Evolutionary conservation across 2,113 vertebrate genomes (phyloP).

Genomic region (Gracilinanus agilis): DNA sequence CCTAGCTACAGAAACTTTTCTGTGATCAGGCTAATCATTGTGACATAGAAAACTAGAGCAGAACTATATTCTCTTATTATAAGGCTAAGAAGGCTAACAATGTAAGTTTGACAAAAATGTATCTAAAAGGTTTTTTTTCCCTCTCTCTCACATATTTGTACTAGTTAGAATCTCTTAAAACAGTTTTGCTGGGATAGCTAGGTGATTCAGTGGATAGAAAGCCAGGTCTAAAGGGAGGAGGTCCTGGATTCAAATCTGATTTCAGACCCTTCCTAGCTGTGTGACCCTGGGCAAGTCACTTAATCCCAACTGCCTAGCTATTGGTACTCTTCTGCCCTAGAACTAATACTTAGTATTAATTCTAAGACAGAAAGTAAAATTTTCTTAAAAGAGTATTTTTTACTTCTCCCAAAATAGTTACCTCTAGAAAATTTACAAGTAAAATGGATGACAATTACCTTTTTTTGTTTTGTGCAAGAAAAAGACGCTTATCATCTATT

Average conservation of each 20-base stretch:
- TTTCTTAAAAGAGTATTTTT: conserved; percentile 33
- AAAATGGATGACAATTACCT: conserved; percentile 76
- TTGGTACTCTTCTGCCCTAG: no score
- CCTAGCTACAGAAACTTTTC: conserved; percentile 16
- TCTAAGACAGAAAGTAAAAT: no score
- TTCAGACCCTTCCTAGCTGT: no score
- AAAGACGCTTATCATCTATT: conserved; percentile 80
- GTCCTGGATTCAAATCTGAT: no score
- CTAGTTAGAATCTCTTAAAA: conserved; percentile 50
- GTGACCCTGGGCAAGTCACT: no score
- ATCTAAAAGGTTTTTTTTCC: background rate
- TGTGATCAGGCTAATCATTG: conserved; percentile 20
- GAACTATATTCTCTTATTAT: conserved; percentile 34
- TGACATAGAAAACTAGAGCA: conserved; percentile 23
- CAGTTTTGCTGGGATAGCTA: background rate
- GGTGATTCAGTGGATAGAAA: no score
- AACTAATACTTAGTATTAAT: no score
- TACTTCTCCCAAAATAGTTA: conserved; percentile 47
- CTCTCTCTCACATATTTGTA: conserved; percentile 53
- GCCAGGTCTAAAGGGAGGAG: no score
- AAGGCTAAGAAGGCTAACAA: background rate
- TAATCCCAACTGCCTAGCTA: no score
- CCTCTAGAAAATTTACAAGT: conserved; percentile 43
- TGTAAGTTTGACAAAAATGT: conserved; percentile 34
- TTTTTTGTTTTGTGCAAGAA: conserved; percentile 74